Base-by-base conservation (phyloP, 2,888 invertebrate species). In the Drosophila sordidula region DNA sequence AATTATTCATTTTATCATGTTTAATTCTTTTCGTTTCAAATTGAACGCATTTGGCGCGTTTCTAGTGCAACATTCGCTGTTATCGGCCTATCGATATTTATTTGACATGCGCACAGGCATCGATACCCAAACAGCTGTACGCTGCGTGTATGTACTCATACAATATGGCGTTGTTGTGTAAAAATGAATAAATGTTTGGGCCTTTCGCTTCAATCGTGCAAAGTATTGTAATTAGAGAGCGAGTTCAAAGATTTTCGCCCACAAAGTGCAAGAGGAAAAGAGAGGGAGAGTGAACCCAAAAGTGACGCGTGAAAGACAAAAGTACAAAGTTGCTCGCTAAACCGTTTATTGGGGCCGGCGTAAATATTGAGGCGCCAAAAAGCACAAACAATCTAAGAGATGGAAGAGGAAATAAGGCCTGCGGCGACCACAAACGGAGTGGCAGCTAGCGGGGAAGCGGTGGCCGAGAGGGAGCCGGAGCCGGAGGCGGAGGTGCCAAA, bases 131-230 rank as follows among this genome's bases (percentile, higher is more conserved):
- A 72, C 87, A 84, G 80, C 89, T 80, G 84, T 54, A 6, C 36
- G 42, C 39, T 61, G 62, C 54, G 76, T 87, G 81, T 81, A 67
- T 81, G 63, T 75, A 87, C 78, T 73, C 84, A 88, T 81, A 59
- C 87, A 83, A 83, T 79, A 83, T 83, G 83, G 83, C 83, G 75
- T 66, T 78, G 66, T 75, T 70, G 59, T 75, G 54, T 68, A 58
- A 75, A 79, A 78, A 54, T 52, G 44, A 11, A 47, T 34, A 57
- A 65, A 57, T 51, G 47, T 46, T 63, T 55, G 42, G 41, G 36
- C n/a, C 18, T 38, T 52, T 16, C 8, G 25, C 29, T 45, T n/a
- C 47, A 66, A 62, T n/a, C 29, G 36, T 57, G 12, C 45, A 57
- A 44, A 47, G 42, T 36, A 22, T 12, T 22, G 9, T 18, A 52